Evolutionary conservation across 1,140 invertebrate genomes (phyloP).

Genomic region (Drosophila obscura): DNA sequence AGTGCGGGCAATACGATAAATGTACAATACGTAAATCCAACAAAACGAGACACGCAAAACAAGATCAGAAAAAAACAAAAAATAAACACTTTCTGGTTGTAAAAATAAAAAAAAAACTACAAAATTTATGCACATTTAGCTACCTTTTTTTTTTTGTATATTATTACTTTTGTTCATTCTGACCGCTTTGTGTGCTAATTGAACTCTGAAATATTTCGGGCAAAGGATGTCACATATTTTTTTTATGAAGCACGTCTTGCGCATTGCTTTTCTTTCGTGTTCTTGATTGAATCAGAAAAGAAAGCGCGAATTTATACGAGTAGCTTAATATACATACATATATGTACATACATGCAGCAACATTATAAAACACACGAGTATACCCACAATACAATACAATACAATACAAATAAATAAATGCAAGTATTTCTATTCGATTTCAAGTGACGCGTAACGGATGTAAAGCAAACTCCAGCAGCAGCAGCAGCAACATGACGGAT

Average conservation of each 20-base stretch:
- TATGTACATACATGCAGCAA: not conserved
- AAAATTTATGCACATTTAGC: not conserved
- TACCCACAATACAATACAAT: constrained; percentile 1
- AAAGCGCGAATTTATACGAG: constrained; percentile 15
- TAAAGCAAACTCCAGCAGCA: constrained; percentile 29
- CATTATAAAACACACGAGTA: constrained; percentile 11
- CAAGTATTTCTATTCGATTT: constrained; percentile 58
- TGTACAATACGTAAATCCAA: constrained; percentile 6
- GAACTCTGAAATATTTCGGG: not conserved
- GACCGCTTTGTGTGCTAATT: constrained; percentile 35
- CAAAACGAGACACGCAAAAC: not conserved
- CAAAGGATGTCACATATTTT: too few relatives aligned
- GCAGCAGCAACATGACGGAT: constrained; percentile 56
- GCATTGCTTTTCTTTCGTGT: not conserved
- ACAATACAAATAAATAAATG: constrained; percentile 27
- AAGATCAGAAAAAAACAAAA: constrained; percentile 15
- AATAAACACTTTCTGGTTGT: not conserved
- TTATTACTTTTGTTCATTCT: constrained; percentile 2
- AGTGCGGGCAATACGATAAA: constrained; percentile 24
- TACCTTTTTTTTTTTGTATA: not conserved
- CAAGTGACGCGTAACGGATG: constrained; percentile 69
- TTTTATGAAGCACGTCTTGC: constrained; percentile 7
- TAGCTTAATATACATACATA: too few relatives aligned
- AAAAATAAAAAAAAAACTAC: not conserved
- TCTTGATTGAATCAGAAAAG: constrained; percentile 3